Evolutionary conservation across 2,113 vertebrate species (phyloP), one percentile per base, ranked within the genome.

Genomic region (Phrynocephalus versicolor): DNA sequence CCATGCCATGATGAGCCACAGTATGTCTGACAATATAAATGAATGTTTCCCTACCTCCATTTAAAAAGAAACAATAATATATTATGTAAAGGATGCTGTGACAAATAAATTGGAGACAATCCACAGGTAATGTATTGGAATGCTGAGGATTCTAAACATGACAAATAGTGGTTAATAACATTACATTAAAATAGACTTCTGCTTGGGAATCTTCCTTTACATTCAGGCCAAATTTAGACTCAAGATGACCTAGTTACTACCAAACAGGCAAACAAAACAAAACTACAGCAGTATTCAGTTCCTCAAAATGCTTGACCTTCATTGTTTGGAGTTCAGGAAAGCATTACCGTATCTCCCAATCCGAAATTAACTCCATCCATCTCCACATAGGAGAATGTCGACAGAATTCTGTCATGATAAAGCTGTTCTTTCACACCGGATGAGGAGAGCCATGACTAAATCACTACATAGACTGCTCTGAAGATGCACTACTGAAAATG

Each of bases 291-390:
- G 35, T 18, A 58, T 88, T 88, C 8, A 83, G 30, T 81, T 27
- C 39, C 74, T 12, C 6, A 27, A 70, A 73, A 80, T 0, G 8
- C 41, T 91, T 87, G 90, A 64, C 37, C 65, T 19, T 18, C 79
- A 10, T 88, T 88, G 60, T 83, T 64, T 57, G 1, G 83, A 39
- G 58, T 89, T 95, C 27, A 58, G 81, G 82, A 35, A 70, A 87
- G 45, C 81, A 57, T 97, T 97, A 97, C 96, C 92, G 89, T 97
- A 91, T 98, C 97, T 88, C 96, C 95, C 75, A 97, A 39, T 86
- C 91, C 94, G 92, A 98, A 96, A 90, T 96, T 96, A 65, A 96
- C 30, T 0, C 96, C 95, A 4, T 98, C 96, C 96, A 90, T 97
- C 97, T 97, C 97, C 78, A 94, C 39, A 89, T 18, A 86, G 89